Conservation (phyloP, 1,140 invertebrate species). For the Neelides sp. region DNA sequence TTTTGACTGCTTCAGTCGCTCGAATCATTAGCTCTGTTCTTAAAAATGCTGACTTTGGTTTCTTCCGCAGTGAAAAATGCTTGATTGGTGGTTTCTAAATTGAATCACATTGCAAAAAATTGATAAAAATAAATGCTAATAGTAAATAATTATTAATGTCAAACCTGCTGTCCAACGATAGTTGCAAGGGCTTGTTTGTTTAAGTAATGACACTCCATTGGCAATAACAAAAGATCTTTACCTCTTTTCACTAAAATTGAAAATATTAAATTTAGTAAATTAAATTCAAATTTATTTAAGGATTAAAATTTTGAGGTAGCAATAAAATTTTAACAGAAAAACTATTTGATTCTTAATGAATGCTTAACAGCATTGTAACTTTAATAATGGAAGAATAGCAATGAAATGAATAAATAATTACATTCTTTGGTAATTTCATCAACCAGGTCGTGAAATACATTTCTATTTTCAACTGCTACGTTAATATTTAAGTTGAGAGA, state of each 20-base stretch:
- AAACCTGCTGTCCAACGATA: slow-evolving; percentile 54
- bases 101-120: not conserved
- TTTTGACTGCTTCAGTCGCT: slow-evolving; percentile 66
- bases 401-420: slow-evolving; percentile 32
- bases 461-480: slow-evolving; percentile 71
- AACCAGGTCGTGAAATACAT: slow-evolving; percentile 79
- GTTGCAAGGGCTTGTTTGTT: slow-evolving; percentile 83
- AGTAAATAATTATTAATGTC: not conserved
- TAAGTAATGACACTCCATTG: slow-evolving; percentile 89
- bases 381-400: not conserved
- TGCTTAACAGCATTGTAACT: too few species aligned
- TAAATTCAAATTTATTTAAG: not conserved
- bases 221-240: slow-evolving; percentile 71
- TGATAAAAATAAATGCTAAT: not conserved
- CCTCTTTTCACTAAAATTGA: slow-evolving; percentile 55
- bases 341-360: too few species aligned
- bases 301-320: too few species aligned
- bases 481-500: slow-evolving; percentile 60
- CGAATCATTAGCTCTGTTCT: slow-evolving; percentile 81
- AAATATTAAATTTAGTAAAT: not conserved
- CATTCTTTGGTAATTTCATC: slow-evolving; percentile 69
- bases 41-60: slow-evolving; percentile 85
- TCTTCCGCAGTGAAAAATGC: slow-evolving; percentile 87
- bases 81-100: slow-evolving; percentile 46
- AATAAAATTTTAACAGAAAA: too few species aligned